Evolutionary conservation across 2,113 vertebrate genomes (phyloP).

Genomic region (Cathartes aura): DNA sequence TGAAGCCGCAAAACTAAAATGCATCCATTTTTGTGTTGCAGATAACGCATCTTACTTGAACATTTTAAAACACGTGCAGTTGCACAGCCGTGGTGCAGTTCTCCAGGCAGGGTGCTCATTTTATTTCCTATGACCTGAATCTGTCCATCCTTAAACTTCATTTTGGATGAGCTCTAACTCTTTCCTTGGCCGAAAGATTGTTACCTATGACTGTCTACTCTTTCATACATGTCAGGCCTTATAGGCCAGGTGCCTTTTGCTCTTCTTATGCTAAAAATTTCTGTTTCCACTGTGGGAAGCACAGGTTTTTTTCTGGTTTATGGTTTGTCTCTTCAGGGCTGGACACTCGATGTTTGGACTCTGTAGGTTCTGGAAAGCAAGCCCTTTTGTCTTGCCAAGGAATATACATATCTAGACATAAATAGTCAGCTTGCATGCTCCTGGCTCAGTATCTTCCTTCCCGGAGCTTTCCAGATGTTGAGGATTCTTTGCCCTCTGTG

Average conservation of each 20-base stretch:
- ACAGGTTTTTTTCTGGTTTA: neutral
- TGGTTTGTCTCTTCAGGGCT: neutral
- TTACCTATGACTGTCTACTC: neutral
- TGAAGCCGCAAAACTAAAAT: neutral
- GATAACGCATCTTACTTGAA: neutral
- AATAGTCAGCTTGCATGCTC: neutral
- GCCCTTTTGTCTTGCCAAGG: neutral
- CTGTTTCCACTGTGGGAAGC: neutral
- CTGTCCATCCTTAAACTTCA: neutral
- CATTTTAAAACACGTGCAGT: neutral
- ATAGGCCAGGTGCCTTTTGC: neutral
- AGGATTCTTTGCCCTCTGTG: neutral
- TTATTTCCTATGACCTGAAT: neutral
- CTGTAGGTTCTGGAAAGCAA: neutral
- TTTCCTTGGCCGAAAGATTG: neutral
- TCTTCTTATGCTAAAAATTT: neutral
- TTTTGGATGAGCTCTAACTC: neutral
- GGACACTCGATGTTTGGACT: fast-evolving
- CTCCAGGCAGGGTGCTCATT: neutral
- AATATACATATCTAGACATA: neutral
- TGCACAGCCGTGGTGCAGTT: neutral
- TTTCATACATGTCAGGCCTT: neutral
- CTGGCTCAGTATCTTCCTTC: neutral
- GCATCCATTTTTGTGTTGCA: neutral
- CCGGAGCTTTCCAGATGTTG: neutral